These are phyloP conservation scores for Syngnathus scovelli DNA, from an alignment of 2,113 vertebrate species.

Conservation along the genomic window DNA sequence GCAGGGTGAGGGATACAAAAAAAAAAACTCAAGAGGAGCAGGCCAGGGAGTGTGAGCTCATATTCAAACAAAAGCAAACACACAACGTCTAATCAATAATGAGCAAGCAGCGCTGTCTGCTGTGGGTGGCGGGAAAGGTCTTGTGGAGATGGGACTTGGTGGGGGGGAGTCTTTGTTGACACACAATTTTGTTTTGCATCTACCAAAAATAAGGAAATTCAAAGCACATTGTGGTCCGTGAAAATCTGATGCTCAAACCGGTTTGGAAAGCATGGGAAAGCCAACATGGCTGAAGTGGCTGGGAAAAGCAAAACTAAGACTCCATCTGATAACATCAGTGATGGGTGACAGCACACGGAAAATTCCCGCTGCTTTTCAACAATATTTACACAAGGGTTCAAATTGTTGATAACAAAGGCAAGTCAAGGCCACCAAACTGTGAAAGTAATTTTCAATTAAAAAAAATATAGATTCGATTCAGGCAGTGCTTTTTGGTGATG, in stretches of 20 bases:
- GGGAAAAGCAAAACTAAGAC: slow-evolving; percentile 34
- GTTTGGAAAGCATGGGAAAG: slow-evolving; percentile 46
- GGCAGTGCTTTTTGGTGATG: background rate
- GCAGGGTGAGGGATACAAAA: slow-evolving; percentile 33
- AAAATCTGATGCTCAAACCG: slow-evolving; percentile 25
- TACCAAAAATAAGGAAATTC: slow-evolving; percentile 13
- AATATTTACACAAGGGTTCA: background rate
- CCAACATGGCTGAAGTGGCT: slow-evolving; percentile 39
- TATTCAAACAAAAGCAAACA: slow-evolving; percentile 60
- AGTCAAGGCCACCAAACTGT: background rate
- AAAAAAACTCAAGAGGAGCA: slow-evolving; percentile 27
- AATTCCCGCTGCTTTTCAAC: slow-evolving; percentile 19
- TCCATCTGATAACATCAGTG: slow-evolving; percentile 43
- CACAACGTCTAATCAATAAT: slow-evolving; percentile 57
- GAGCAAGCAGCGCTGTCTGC: slow-evolving; percentile 46
- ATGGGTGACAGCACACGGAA: slow-evolving; percentile 24
- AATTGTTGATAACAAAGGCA: background rate
- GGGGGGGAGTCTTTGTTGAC: background rate
- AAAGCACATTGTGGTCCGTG: slow-evolving; percentile 14
- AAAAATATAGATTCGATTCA: background rate
- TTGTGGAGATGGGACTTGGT: slow-evolving; percentile 21
- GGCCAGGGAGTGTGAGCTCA: slow-evolving; percentile 41
- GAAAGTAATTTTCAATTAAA: background rate
- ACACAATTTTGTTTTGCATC: slow-evolving; percentile 25
- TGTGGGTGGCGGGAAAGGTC: slow-evolving; percentile 36